phyloP scores from a whole-genome alignment of 2,113 vertebrate species.

The Tiliqua scincoides region DNA sequence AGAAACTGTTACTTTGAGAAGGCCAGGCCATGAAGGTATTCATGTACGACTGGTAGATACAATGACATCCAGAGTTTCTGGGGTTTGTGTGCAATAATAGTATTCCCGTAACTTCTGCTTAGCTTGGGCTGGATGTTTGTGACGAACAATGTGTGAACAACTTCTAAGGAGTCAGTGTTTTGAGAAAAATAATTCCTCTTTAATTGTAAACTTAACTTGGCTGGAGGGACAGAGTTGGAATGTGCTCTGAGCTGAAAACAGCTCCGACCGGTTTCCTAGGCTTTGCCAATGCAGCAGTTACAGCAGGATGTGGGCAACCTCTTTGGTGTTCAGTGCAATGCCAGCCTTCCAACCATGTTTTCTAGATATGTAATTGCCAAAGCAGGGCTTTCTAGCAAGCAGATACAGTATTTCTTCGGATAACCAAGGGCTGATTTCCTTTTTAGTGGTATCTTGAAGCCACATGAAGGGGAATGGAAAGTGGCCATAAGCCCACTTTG shows the following conservation, averaged over 20 bases:
- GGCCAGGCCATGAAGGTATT: not conserved
- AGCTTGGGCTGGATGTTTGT: not conserved
- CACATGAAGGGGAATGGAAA: not conserved
- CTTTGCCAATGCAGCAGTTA: not conserved
- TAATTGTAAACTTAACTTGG: not conserved
- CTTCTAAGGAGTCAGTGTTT: accelerated
- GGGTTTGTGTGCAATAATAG: not conserved
- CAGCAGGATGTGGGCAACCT: not conserved
- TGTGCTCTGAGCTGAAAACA: slow-evolving; percentile 18
- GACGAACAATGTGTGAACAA: not conserved
- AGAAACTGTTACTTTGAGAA: not conserved
- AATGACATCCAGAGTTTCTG: not conserved
- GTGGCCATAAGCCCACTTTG: too few species aligned
- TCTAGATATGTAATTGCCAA: not conserved
- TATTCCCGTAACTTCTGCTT: not conserved
- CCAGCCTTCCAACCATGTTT: not conserved
- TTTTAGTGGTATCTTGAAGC: not conserved
- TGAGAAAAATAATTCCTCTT: not conserved
- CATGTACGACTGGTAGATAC: too few species aligned
- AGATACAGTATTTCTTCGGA: not conserved
- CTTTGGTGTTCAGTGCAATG: not conserved
- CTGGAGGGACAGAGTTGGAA: not conserved
- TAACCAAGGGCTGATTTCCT: not conserved
- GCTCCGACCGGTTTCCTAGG: slow-evolving; percentile 51
- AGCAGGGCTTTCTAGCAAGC: not conserved